Conservation (phyloP, 2,888 invertebrate species). For the Polyommatus icarus region DNA sequence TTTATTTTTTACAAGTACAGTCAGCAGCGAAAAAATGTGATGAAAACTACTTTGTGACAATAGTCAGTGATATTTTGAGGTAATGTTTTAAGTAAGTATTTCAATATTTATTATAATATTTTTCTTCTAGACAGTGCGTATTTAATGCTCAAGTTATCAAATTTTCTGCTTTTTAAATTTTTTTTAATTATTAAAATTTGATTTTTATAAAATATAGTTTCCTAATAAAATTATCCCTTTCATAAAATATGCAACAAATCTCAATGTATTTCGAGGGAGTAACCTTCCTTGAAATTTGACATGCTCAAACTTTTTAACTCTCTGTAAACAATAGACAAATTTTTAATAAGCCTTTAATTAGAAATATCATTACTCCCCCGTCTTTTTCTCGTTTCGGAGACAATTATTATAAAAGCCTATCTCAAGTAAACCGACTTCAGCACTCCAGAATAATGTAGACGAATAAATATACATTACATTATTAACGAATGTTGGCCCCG, state of each 20-base stretch:
- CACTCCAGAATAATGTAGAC: constrained; percentile 68
- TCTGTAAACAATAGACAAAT: constrained; percentile 30
- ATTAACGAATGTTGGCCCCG: constrained; percentile 80
- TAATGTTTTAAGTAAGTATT: background rate
- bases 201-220: no score
- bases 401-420: constrained; percentile 60
- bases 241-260: background rate
- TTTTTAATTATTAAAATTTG: no score
- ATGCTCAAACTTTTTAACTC: background rate
- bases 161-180: no score
- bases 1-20: background rate
- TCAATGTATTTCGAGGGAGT: background rate
- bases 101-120: no score
- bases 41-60: background rate
- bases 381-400: constrained; percentile 41
- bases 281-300: background rate
- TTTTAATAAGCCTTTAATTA: constrained; percentile 29
- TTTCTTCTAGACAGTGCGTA: no score
- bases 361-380: constrained; percentile 29
- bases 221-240: no score
- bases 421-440: constrained; percentile 63
- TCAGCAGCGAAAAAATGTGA: background rate
- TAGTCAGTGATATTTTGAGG: background rate
- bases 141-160: no score
- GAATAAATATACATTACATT: constrained; percentile 80